These are phyloP conservation scores for Lasioglossum baleicum DNA, from an alignment of 1,140 invertebrate species.

Conservation along the genomic window DNA sequence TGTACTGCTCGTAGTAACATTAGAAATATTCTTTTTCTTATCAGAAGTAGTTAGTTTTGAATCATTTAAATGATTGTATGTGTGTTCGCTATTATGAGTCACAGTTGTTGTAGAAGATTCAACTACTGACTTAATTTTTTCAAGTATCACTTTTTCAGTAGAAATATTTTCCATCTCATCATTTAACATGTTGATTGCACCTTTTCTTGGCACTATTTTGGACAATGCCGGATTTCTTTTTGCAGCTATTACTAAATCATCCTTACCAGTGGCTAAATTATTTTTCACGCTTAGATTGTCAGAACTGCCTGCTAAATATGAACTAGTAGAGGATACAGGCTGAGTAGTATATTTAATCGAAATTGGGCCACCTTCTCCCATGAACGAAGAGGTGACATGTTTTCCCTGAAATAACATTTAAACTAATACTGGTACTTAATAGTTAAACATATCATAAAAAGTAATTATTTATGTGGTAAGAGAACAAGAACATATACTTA, in stretches of 20 bases:
- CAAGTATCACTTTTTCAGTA: neutral
- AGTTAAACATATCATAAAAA: too few relatives aligned
- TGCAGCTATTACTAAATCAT: slow-evolving; percentile 23
- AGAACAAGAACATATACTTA: neutral
- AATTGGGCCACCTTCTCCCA: slow-evolving; percentile 50
- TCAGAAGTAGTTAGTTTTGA: slow-evolving; percentile 16
- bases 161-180: neutral
- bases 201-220: slow-evolving; percentile 58
- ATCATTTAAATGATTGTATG: neutral
- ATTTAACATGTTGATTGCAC: slow-evolving; percentile 31
- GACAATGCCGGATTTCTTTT: slow-evolving; percentile 46
- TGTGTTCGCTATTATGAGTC: neutral
- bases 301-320: neutral
- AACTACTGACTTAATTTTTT: slow-evolving; percentile 11
- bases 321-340: neutral
- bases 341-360: neutral
- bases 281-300: neutral
- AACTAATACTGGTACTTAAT: neutral
- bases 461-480: neutral
- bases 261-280: slow-evolving; percentile 34
- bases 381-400: slow-evolving; percentile 10
- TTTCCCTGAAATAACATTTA: slow-evolving; percentile 23
- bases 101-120: slow-evolving; percentile 6
- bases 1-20: slow-evolving; percentile 2
- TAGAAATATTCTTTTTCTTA: neutral